These are phyloP conservation scores for Magallana angulata DNA, from an alignment of 1,140 invertebrate genomes.

Conservation along the genomic window DNA sequence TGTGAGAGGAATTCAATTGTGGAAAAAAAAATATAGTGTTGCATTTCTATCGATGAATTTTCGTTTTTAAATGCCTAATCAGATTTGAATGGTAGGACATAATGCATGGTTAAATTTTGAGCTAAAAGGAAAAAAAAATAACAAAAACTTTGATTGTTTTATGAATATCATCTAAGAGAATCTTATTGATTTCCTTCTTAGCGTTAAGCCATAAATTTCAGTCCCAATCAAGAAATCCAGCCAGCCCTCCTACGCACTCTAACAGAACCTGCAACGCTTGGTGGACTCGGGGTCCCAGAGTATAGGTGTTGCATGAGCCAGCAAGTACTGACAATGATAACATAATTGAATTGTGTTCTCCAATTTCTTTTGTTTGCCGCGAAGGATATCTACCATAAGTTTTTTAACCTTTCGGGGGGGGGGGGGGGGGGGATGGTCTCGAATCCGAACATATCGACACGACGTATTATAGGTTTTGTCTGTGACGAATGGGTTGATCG, in stretches of 20 bases:
- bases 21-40: too few relatives aligned
- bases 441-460: neutral
- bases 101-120: too few relatives aligned
- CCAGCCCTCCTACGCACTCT: neutral
- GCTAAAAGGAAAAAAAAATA: too few relatives aligned
- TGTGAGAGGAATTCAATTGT: too few relatives aligned
- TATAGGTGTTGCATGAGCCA: neutral
- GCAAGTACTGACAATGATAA: neutral
- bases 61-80: too few relatives aligned
- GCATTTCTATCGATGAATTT: too few relatives aligned
- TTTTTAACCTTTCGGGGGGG: neutral
- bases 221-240: neutral
- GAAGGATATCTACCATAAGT: neutral
- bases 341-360: conserved; percentile 18
- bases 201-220: conserved; percentile 24
- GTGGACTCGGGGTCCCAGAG: neutral
- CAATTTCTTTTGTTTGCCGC: neutral
- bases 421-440: neutral
- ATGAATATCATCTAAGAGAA: neutral
- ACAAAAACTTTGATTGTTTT: neutral
- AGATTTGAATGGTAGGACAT: too few relatives aligned
- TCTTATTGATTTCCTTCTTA: neutral
- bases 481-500: too few relatives aligned
- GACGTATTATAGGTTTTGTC: neutral
- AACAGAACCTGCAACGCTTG: neutral